Conservation (phyloP, 2,888 invertebrate species). For the Lampropteryx suffumata region DNA sequence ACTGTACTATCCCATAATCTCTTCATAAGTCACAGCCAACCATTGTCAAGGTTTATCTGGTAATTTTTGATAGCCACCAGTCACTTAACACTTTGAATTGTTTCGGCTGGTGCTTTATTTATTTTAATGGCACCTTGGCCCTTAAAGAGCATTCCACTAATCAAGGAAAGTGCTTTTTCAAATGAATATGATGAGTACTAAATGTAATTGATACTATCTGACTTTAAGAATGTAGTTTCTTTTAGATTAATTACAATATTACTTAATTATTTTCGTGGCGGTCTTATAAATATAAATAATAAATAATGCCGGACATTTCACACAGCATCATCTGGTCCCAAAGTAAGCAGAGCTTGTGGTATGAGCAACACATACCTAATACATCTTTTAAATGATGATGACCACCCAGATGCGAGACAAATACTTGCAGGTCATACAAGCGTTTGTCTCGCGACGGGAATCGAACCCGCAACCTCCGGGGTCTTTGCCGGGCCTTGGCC, state of each 20-base stretch:
- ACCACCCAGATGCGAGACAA: too few relatives aligned
- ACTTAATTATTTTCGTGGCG: too few relatives aligned
- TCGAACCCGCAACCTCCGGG: too few relatives aligned
- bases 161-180: constrained; percentile 71
- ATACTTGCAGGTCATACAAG: too few relatives aligned
- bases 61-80: constrained; percentile 81
- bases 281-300: neutral
- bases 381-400: too few relatives aligned
- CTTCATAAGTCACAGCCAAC: constrained; percentile 78
- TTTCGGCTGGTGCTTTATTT: constrained; percentile 75
- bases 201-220: constrained; percentile 62
- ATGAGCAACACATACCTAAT: too few relatives aligned
- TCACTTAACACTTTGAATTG: constrained; percentile 81
- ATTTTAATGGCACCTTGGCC: constrained; percentile 71
- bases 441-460: too few relatives aligned
- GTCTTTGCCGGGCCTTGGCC: too few relatives aligned
- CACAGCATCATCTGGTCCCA: too few relatives aligned
- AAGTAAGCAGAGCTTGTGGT: too few relatives aligned
- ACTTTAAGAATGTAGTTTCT: constrained; percentile 10
- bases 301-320: too few relatives aligned
- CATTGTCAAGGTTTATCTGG: constrained; percentile 74
- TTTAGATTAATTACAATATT: too few relatives aligned
- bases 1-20: constrained; percentile 52
- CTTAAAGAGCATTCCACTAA: constrained; percentile 78
- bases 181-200: constrained; percentile 77